Conservation (phyloP, 1,140 invertebrate genomes). For the Orius insidiosus region DNA sequence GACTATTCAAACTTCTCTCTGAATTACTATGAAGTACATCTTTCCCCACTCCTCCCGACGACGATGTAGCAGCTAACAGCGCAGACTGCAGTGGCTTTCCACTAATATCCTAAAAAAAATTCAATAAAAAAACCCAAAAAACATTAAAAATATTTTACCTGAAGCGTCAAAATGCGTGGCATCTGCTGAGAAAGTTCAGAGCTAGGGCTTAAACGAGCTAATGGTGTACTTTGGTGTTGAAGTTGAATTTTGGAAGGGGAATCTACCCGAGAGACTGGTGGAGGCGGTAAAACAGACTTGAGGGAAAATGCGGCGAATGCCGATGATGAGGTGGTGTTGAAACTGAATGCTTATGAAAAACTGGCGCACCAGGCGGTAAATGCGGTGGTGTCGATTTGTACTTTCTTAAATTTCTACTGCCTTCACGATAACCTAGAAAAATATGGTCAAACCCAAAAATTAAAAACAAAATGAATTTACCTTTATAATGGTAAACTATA, state of each 20-base stretch:
- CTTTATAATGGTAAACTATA: conserved; percentile 92
- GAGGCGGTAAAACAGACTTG: conserved; percentile 39
- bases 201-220: conserved; percentile 76
- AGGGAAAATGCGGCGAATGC: conserved; percentile 50
- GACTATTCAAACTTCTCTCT: conserved; percentile 74
- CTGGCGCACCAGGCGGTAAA: conserved; percentile 34
- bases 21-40: conserved; percentile 72
- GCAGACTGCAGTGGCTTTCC: conserved; percentile 80
- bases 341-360: conserved; percentile 56
- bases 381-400: conserved; percentile 68
- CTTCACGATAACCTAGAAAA: conserved; percentile 48
- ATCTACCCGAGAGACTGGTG: conserved; percentile 31
- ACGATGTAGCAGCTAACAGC: conserved; percentile 68
- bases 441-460: neutral
- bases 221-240: conserved; percentile 66
- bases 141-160: conserved; percentile 15
- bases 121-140: no score
- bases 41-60: conserved; percentile 63
- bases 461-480: conserved; percentile 18
- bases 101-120: conserved; percentile 65
- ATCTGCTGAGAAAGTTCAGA: conserved; percentile 81
- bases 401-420: conserved; percentile 52
- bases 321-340: conserved; percentile 41
- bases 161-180: conserved; percentile 69
- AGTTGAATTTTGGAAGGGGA: conserved; percentile 33